Base-by-base conservation (phyloP, 30 jellyfish, hydroid and myxozoan genomes). In the Hydractinia symbiolongicarpus region DNA sequence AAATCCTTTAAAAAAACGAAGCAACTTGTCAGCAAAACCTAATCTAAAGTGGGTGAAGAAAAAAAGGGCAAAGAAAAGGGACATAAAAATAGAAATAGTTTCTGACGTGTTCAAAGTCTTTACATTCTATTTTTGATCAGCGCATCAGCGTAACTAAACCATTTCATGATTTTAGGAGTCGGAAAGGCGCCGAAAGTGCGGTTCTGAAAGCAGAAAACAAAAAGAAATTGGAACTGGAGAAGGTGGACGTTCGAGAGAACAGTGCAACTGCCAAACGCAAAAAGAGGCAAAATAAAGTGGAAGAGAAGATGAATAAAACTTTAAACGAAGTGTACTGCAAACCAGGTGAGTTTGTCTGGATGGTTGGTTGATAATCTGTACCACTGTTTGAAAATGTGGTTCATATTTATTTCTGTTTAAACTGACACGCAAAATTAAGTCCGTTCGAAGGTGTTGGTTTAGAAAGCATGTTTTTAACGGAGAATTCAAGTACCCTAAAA, bases 261-360 rank as follows among this genome's bases (percentile, higher is more conserved):
- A 10, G 73, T 70, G 54, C 61, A 70, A 56, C 7, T 53, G 40
- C 21, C 77, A 5, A 89, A 81, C 7, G 66, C 77, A 14, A 91
- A 78, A 53, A 89, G 76, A 56, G 61, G 16, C 53, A 82, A 57
- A 4, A 5, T 17, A 40, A 84, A 76, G 64, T 82, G 74, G 53
- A 72, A 50, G 83, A 91, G 83, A 84, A 76, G 55, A 81, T 76
- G 73, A 89, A 85, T 21, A 67, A 84, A 75, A 55, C 72, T 6
- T 53, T 55, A 55, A 91, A 84, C 9, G 91, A 89, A 56, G 77
- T 78, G 54, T 61, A 66, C 66, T 89, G 97, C 67, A 84, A 70
- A 81, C 95, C 97, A 72, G 97, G 97, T 84, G 49, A 15, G 79
- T 75, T 68, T 6, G 10, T 5, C 49, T 61, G 14, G 4, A 40